Evolutionary conservation across 1,140 invertebrate species (phyloP).

Genomic region (Diabrotica virgifera): DNA sequence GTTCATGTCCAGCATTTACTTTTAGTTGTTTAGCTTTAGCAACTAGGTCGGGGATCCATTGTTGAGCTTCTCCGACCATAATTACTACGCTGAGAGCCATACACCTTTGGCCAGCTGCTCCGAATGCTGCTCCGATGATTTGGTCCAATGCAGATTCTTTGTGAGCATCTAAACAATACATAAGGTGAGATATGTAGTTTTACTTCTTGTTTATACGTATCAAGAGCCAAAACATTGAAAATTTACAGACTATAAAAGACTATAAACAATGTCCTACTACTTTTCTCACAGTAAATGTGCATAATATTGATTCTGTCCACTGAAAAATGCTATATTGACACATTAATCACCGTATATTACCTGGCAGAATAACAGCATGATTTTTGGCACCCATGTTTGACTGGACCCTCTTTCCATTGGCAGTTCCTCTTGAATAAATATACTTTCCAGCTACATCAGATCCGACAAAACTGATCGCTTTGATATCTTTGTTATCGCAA

Average conservation of each 20-base stretch:
- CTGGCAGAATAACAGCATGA: conserved; percentile 91
- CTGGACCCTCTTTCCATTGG: conserved; percentile 90
- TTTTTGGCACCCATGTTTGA: conserved; percentile 99
- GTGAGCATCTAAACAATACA: conserved; percentile 73
- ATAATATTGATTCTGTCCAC: too few relatives aligned
- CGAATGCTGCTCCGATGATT: conserved; percentile 94
- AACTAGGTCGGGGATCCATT: conserved; percentile 94
- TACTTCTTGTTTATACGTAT: too few relatives aligned
- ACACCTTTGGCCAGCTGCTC: conserved; percentile 90
- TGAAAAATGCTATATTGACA: too few relatives aligned
- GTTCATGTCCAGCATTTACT: conserved; percentile 89
- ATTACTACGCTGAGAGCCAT: conserved; percentile 98
- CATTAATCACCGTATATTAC: neutral
- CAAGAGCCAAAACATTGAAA: too few relatives aligned
- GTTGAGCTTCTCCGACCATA: conserved; percentile 88
- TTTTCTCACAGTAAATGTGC: too few relatives aligned
- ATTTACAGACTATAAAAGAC: too few relatives aligned
- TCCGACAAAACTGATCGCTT: conserved; percentile 97
- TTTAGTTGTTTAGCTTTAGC: conserved; percentile 84
- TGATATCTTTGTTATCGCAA: conserved; percentile 94
- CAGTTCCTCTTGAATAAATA: conserved; percentile 88
- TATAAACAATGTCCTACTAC: too few relatives aligned
- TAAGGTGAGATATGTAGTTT: too few relatives aligned
- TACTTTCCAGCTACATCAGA: conserved; percentile 94
- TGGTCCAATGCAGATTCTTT: conserved; percentile 95